These are phyloP conservation scores for Phaetusa simplex DNA, from an alignment of 2,113 vertebrate species.

Conservation along the genomic window DNA sequence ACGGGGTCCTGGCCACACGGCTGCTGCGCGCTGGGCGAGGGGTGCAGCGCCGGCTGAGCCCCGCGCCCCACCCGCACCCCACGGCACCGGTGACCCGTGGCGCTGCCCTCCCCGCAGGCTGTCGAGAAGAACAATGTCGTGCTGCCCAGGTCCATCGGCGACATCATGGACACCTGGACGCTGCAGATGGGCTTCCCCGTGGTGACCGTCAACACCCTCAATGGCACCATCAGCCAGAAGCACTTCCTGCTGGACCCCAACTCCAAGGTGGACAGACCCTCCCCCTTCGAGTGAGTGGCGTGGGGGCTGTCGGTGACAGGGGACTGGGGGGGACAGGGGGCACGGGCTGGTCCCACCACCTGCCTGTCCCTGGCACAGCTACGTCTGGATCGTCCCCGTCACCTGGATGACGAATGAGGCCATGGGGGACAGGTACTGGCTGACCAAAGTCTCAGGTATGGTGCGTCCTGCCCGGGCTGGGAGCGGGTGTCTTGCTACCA, in stretches of 20 bases:
- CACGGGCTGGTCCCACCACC: neutral
- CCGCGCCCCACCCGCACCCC: fast-evolving
- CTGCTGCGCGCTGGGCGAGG: fast-evolving
- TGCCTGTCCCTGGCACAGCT: constrained; percentile 70
- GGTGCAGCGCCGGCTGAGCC: fast-evolving
- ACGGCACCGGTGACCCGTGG: fast-evolving
- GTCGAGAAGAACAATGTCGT: fast-evolving
- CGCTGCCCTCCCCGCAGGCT: constrained; percentile 50
- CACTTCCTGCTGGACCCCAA: constrained; percentile 85
- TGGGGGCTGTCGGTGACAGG: fast-evolving
- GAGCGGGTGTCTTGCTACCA: neutral
- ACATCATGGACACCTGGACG: constrained; percentile 91
- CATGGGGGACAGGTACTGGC: neutral
- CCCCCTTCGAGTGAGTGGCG: constrained; percentile 77
- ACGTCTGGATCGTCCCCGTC: constrained; percentile 85
- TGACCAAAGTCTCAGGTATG: constrained; percentile 56
- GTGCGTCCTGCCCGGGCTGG: fast-evolving
- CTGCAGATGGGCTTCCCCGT: constrained; percentile 94
- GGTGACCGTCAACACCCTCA: constrained; percentile 77
- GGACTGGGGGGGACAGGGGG: too few relatives aligned
- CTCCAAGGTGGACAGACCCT: constrained; percentile 68
- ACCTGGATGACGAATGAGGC: constrained; percentile 11
- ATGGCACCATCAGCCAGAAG: constrained; percentile 68
- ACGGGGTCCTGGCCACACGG: fast-evolving
- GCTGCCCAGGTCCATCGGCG: constrained; percentile 7